Evolutionary conservation across 2,797 vertebrate genomes (phyloP), one percentile per base, ranked within the genome.

Genomic region (Acropternis orthonyx): DNA sequence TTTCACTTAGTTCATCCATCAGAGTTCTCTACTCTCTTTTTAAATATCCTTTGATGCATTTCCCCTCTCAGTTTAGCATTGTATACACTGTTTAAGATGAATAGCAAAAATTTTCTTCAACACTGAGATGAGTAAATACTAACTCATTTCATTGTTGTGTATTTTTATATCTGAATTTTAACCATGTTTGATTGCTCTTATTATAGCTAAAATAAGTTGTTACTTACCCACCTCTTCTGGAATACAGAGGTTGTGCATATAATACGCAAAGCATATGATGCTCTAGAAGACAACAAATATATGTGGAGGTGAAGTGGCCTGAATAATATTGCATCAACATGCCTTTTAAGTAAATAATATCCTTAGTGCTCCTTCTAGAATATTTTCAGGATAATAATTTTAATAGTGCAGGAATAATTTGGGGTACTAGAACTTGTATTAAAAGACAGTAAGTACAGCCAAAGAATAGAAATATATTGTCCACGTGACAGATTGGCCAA

Each of bases 161-260:
- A 48, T 54, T 74, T 12, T 74, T 41, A 19, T 32, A 49, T 37
- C 23, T 62, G 28, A 58, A 6, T 63, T 85, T 59, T 44, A 77
- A 41, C 5, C 4, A 8, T 5, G 8, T 46, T 72, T 73, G 4
- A 1, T 22, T 58, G 73, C 39, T 46, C 24, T 55, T 68, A n/a
- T n/a, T n/a, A n/a, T n/a, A 71, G 21, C 12, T 63, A 39, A 77
- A 71, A 67, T 21, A 0, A 2, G 7, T 8, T 2, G 1, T 5
- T 36, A 56, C 84, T 71, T 66, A 34, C 10, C 14, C 43, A 80
- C 2, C 2, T 20, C 10, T 77, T 62, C 14, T 48, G 39, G 28
- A 68, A 56, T 37, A 61, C 9, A 36, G 17, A 63, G 1, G 2
- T 13, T 48, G 20, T 46, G 44, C 19, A 39, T 27, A 5, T 7